Conservation (phyloP, 2,888 invertebrate species). For the Cephus sareptanus region DNA sequence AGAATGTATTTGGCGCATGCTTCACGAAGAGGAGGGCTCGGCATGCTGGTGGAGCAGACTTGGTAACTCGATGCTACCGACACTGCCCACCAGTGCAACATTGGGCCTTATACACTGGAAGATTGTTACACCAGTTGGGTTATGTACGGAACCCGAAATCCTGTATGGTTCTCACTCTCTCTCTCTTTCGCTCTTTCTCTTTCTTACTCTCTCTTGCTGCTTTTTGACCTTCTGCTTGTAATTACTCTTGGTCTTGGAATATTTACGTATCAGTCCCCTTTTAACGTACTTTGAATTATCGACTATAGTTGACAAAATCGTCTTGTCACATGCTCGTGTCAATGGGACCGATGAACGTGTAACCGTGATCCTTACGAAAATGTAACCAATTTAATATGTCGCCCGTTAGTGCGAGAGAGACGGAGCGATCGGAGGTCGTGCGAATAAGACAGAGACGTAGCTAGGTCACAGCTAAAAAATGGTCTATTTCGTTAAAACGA, state of each 20-base stretch:
- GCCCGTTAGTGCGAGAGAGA: no score
- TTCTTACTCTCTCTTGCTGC: slow-evolving; percentile 20
- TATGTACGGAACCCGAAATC: background rate
- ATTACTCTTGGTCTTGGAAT: background rate
- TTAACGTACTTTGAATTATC: background rate
- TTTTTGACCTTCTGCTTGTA: background rate
- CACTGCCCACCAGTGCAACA: slow-evolving; percentile 18
- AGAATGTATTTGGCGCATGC: slow-evolving; percentile 48
- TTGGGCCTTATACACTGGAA: background rate
- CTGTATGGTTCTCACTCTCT: background rate
- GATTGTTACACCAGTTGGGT: background rate
- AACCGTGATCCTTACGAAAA: no score
- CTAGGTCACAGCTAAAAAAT: no score
- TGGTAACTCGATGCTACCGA: slow-evolving; percentile 51
- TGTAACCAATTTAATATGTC: no score
- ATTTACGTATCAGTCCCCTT: background rate
- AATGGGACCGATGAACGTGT: no score
- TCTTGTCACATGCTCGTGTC: background rate
- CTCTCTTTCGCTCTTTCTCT: slow-evolving; percentile 16
- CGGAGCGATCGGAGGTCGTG: background rate
- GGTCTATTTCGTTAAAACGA: no score
- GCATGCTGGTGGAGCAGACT: slow-evolving; percentile 4
- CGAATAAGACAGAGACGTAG: background rate
- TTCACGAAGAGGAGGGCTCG: background rate
- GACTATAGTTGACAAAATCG: background rate